These are phyloP conservation scores for Opisthocomus hoazin DNA, from an alignment of 2,113 vertebrate genomes.

Conservation along the genomic window DNA sequence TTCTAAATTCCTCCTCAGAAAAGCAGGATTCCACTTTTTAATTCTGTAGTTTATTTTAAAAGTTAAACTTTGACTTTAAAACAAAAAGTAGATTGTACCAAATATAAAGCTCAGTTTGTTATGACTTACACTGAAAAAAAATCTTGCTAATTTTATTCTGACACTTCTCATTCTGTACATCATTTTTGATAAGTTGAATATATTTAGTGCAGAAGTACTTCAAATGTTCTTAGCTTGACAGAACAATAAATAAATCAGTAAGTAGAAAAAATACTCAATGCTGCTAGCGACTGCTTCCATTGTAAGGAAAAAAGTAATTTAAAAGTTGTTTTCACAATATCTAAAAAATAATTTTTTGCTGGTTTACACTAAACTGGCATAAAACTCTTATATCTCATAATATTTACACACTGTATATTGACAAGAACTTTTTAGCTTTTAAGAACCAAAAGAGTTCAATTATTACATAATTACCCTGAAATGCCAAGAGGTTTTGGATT, in stretches of 20 bases:
- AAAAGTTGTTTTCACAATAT: not conserved
- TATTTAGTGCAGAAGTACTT: conserved; percentile 5
- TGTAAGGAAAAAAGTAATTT: not conserved
- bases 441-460: conserved; percentile 3
- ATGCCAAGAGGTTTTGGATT: not conserved
- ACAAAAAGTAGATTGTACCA: not conserved
- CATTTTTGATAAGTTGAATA: conserved; percentile 17
- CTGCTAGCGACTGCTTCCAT: not conserved
- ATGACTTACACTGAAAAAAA: not conserved
- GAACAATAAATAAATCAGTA: conserved; percentile 37
- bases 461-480: conserved; percentile 18
- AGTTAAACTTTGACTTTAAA: not conserved
- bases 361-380: not conserved
- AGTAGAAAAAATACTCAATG: not conserved
- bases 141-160: conserved; percentile 39
- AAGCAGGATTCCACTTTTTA: not conserved
- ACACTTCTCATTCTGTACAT: not conserved
- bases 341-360: not conserved
- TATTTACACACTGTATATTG: not conserved
- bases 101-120: conserved; percentile 21
- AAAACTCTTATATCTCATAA: not conserved
- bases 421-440: conserved; percentile 16
- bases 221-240: conserved; percentile 30
- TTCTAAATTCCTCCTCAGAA: not conserved
- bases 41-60: not conserved